Percentiles rank a stretch among this genome's conserved stretches.
phyloP scores from a whole-genome alignment of 2,888 invertebrate species.

The Calameuta filiformis region DNA sequence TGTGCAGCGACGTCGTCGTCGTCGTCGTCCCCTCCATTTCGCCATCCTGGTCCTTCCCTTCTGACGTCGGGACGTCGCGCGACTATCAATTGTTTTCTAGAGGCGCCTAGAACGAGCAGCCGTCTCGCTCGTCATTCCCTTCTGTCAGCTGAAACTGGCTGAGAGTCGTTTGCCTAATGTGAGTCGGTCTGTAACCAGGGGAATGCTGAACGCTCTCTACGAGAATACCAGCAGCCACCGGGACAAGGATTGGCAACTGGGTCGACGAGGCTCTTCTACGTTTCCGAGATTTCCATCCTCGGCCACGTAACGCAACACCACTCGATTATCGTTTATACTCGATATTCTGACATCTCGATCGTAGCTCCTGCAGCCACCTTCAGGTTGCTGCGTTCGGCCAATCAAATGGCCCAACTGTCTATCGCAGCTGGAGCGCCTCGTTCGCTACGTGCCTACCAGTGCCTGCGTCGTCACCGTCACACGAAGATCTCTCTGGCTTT shows the following conservation, averaged over 20 bases:
- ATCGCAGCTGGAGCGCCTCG: not conserved
- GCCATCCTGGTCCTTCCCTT: not conserved
- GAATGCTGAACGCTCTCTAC: not conserved
- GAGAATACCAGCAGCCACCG: not conserved
- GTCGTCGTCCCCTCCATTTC: not conserved
- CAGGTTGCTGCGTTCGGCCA: not conserved
- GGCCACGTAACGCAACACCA: conserved; percentile 51
- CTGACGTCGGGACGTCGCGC: not conserved
- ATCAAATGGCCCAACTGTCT: not conserved
- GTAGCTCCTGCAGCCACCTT: not conserved
- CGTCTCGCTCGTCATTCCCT: not conserved
- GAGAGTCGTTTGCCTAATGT: not conserved
- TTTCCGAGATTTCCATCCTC: conserved; percentile 2
- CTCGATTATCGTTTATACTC: conserved; percentile 12
- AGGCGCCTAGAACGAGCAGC: not conserved
- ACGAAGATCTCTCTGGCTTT: not conserved
- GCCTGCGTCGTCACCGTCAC: not conserved
- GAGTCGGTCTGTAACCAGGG: not conserved
- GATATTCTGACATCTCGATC: not conserved
- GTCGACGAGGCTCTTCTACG: conserved; percentile 21
- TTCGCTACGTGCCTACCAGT: not conserved
- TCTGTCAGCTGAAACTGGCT: not conserved
- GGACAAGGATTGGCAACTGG: conserved; percentile 34
- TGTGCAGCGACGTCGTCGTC: not conserved
- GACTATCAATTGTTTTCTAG: not conserved